Evolutionary conservation across 2,113 vertebrate species (phyloP).

Genomic region (Entomyzon cyanotis): DNA sequence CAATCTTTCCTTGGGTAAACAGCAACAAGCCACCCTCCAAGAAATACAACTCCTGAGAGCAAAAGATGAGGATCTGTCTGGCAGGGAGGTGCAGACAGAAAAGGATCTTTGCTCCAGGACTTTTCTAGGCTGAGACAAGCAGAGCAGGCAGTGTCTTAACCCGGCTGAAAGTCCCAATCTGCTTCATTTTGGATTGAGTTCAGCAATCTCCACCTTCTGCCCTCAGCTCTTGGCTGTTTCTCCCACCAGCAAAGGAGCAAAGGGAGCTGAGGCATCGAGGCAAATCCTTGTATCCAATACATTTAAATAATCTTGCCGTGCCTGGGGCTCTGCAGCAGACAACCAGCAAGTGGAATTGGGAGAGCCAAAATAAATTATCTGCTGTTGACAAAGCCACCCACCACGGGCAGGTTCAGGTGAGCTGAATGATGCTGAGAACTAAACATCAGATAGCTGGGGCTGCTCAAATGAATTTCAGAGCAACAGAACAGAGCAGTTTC

Average conservation of each 20-base stretch:
- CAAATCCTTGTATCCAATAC: not conserved
- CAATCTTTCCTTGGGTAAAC: not conserved
- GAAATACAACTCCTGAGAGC: not conserved
- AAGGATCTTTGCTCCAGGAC: not conserved
- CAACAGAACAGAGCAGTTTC: not conserved
- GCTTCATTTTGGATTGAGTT: not conserved
- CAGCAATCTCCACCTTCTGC: not conserved
- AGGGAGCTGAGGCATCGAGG: not conserved
- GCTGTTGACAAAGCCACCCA: slow-evolving; percentile 52
- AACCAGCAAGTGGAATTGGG: not conserved
- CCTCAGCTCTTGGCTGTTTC: not conserved
- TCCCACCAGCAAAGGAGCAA: not conserved
- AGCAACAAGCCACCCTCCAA: not conserved
- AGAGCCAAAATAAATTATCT: slow-evolving; percentile 29
- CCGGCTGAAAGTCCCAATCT: not conserved
- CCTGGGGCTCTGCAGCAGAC: not conserved
- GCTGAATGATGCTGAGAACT: not conserved
- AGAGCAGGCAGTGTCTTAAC: not conserved
- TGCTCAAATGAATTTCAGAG: slow-evolving; percentile 14
- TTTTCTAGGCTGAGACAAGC: not conserved
- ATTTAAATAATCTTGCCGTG: slow-evolving; percentile 43
- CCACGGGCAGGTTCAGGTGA: slow-evolving; percentile 24
- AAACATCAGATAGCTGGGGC: not conserved
- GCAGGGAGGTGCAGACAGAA: not conserved
- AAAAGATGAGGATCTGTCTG: not conserved